Conservation (phyloP, 2,797 vertebrate genomes). For the Tiaroga cobitis region DNA sequence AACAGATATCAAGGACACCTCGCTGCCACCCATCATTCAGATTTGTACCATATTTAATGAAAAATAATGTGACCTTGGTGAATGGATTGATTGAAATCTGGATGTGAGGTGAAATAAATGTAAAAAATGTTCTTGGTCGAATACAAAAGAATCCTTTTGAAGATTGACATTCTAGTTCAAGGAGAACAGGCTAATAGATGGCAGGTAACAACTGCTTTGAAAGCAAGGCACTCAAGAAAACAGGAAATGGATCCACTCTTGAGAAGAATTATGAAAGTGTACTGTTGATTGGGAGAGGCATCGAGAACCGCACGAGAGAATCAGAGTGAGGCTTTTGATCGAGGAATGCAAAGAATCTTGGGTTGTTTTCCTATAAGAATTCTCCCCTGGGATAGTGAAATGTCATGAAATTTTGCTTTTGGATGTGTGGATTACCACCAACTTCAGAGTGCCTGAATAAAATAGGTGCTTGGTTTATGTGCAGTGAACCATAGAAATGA, state of each 20-base stretch:
- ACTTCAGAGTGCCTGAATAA: conserved; percentile 30
- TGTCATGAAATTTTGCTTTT: conserved; percentile 22
- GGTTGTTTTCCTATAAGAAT: conserved; percentile 33
- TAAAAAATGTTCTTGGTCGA: conserved; percentile 24
- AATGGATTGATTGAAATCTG: conserved; percentile 46
- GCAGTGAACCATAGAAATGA: conserved; percentile 36
- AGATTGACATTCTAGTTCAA: conserved; percentile 69
- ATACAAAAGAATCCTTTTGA: conserved; percentile 60
- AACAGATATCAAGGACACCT: conserved; percentile 28
- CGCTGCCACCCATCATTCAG: not conserved
- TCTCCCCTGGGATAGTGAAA: conserved; percentile 10
- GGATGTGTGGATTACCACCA: conserved; percentile 10
- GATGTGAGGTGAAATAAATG: conserved; percentile 62
- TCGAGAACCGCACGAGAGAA: conserved; percentile 8
- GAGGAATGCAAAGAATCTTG: conserved; percentile 31
- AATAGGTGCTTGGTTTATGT: conserved; percentile 20
- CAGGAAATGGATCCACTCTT: conserved; percentile 49
- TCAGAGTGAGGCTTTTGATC: conserved; percentile 42
- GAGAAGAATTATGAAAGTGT: conserved; percentile 53
- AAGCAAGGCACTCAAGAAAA: conserved; percentile 62
- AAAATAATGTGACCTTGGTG: conserved; percentile 32
- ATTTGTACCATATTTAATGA: not conserved
- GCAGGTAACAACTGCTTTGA: conserved; percentile 66
- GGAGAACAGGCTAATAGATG: conserved; percentile 61
- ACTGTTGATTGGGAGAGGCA: conserved; percentile 56